Evolutionary conservation across 2,888 invertebrate species (phyloP).

Genomic region (Cremastobaeus sp.): DNA sequence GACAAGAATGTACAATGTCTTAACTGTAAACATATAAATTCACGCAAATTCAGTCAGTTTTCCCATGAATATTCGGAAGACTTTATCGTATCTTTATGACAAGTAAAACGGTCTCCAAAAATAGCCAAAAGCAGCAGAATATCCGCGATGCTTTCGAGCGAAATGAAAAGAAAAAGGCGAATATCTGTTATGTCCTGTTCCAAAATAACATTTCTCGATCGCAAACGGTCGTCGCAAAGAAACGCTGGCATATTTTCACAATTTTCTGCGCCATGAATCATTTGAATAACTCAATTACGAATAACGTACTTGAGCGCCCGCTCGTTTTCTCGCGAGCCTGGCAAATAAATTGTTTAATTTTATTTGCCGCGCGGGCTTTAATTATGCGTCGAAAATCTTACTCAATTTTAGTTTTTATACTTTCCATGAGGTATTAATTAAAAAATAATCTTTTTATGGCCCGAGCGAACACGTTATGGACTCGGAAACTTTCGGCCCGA

Average conservation of each 20-base stretch:
- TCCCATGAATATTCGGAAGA: no score
- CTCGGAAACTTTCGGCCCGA: constrained; percentile 6
- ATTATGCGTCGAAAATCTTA: constrained; percentile 27
- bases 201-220: constrained; percentile 43
- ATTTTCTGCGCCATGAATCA: constrained; percentile 43
- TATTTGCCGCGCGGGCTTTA: constrained; percentile 22
- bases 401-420: constrained; percentile 32
- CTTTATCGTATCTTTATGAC: no score
- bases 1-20: no score
- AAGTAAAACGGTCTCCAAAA: constrained; percentile 17
- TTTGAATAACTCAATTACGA: constrained; percentile 44
- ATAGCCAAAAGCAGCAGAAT: constrained; percentile 21
- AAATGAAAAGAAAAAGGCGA: constrained; percentile 7
- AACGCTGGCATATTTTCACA: constrained; percentile 37
- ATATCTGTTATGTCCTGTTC: constrained; percentile 35
- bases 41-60: no score
- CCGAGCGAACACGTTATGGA: constrained; percentile 7
- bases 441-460: constrained; percentile 36
- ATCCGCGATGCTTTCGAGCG: constrained; percentile 21
- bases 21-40: no score
- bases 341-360: constrained; percentile 29
- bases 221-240: constrained; percentile 10
- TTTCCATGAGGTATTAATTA: constrained; percentile 36
- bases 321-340: constrained; percentile 18
- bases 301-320: constrained; percentile 4